Percentiles rank a stretch among this genome's conserved stretches.
phyloP scores from a whole-genome alignment of 1,140 invertebrate genomes.

The Lethrus apterus region DNA sequence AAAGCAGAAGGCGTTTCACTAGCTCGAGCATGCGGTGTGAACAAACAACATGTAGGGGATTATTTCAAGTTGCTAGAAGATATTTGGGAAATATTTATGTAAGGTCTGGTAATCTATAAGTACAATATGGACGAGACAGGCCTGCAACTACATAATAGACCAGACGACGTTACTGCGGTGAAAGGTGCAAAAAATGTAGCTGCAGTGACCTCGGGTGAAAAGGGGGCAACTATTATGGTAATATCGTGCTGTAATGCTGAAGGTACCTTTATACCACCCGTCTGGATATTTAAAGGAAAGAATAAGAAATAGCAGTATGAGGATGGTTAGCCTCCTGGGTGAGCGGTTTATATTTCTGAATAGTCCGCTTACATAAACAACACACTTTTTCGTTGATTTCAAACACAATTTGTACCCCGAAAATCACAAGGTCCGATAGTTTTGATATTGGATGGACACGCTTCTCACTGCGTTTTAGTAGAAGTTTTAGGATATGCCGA shows the following conservation, averaged over 20 bases:
- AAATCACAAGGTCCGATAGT: slow-evolving; percentile 28
- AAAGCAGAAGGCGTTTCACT: no score
- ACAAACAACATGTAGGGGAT: no score
- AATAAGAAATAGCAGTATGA: slow-evolving; percentile 33
- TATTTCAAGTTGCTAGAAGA: no score
- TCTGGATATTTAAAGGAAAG: slow-evolving; percentile 32
- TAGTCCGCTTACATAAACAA: slow-evolving; percentile 35
- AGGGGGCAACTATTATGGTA: slow-evolving; percentile 33
- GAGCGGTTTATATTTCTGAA: slow-evolving; percentile 30
- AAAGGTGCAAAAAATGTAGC: slow-evolving; percentile 38
- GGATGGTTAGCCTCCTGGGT: slow-evolving; percentile 30
- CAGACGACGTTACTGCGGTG: slow-evolving; percentile 36
- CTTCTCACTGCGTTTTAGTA: slow-evolving; percentile 21
- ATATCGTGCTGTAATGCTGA: slow-evolving; percentile 28
- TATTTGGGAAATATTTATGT: no score
- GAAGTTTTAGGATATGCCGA: slow-evolving; percentile 21
- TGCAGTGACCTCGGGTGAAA: slow-evolving; percentile 29
- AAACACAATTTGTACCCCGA: slow-evolving; percentile 27
- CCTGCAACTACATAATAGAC: slow-evolving; percentile 39
- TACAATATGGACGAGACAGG: slow-evolving; percentile 40
- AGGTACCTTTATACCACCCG: slow-evolving; percentile 29
- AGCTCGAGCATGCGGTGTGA: no score
- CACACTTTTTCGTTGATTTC: slow-evolving; percentile 36
- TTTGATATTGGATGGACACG: slow-evolving; percentile 30
- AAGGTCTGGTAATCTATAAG: no score